phyloP scores from a whole-genome alignment of 2,888 invertebrate species.

The Nipponacmea schrenckii region DNA sequence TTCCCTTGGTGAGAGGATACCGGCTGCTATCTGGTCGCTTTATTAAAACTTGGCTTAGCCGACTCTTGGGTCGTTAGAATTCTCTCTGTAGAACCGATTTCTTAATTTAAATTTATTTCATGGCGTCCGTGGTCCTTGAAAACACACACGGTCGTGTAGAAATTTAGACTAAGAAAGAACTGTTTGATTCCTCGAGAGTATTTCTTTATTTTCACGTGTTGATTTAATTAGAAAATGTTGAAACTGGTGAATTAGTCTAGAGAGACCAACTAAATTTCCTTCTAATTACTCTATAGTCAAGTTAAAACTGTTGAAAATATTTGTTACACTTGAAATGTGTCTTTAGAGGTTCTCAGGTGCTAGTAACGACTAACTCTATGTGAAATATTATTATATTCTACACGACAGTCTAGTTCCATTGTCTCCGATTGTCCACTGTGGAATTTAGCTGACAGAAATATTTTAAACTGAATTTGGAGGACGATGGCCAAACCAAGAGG shows the following conservation, averaged over 20 bases:
- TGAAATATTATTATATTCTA: too few species aligned
- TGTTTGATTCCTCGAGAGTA: slow-evolving; percentile 1
- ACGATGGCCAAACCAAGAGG: too few species aligned
- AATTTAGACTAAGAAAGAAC: background rate
- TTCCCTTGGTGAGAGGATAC: slow-evolving; percentile 13
- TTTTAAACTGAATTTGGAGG: too few species aligned
- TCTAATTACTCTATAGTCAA: too few species aligned
- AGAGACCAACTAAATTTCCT: background rate
- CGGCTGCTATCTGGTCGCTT: slow-evolving; percentile 14
- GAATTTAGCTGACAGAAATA: too few species aligned
- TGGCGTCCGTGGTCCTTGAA: background rate
- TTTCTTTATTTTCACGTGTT: background rate
- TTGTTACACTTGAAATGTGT: too few species aligned
- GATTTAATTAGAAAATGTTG: background rate
- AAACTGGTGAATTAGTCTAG: slow-evolving; percentile 2
- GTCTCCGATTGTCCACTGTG: too few species aligned
- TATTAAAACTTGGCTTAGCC: slow-evolving; percentile 17
- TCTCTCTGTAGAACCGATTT: slow-evolving; percentile 4
- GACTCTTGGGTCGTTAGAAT: slow-evolving; percentile 10
- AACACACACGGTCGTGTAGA: background rate
- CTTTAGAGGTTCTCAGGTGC: too few species aligned
- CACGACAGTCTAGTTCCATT: too few species aligned
- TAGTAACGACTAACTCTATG: too few species aligned
- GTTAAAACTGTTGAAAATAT: too few species aligned
- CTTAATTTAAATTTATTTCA: slow-evolving; percentile 4